Conservation (phyloP, 2,888 invertebrate species). For the Hedychridium roseum region DNA sequence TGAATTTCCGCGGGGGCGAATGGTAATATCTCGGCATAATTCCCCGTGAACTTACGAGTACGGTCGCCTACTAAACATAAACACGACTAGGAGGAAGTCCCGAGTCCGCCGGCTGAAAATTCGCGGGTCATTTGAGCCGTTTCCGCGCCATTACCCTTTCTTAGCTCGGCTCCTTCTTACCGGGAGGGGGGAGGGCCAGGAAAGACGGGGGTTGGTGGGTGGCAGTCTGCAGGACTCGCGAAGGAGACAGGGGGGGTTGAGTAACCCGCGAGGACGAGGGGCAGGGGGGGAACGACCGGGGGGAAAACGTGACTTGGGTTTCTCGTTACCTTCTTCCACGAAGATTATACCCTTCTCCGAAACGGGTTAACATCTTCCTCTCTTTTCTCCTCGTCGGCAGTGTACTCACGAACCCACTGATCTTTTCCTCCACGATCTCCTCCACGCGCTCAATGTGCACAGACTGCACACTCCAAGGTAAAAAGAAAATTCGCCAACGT, state of each 20-base stretch:
- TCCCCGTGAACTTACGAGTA: constrained; percentile 31
- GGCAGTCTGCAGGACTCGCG: constrained; percentile 1
- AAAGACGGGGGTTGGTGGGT: constrained; percentile 10
- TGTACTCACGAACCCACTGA: too few relatives aligned
- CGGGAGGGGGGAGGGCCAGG: constrained; percentile 11
- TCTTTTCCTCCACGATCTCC: too few relatives aligned
- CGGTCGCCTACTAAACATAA: constrained; percentile 51
- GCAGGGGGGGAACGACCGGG: constrained; percentile 2
- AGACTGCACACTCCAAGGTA: too few relatives aligned
- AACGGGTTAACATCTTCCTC: constrained; percentile 31
- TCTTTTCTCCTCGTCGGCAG: constrained; percentile 29
- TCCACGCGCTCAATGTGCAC: too few relatives aligned
- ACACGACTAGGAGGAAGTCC: constrained; percentile 44
- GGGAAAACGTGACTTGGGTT: constrained; percentile 45
- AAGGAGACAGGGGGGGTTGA: constrained; percentile 25
- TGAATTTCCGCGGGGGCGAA: constrained; percentile 43
- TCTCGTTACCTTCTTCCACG: constrained; percentile 43
- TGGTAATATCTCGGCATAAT: constrained; percentile 40
- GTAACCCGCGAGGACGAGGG: constrained; percentile 18
- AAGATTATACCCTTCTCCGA: constrained; percentile 41
- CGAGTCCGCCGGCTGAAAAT: constrained; percentile 45
- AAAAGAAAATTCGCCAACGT: too few relatives aligned
- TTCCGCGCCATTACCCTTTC: constrained; percentile 62
- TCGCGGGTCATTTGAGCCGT: constrained; percentile 63
- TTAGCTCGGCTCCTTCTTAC: constrained; percentile 40